Conservation (phyloP, 2,888 invertebrate genomes). For the Helleia helle region DNA sequence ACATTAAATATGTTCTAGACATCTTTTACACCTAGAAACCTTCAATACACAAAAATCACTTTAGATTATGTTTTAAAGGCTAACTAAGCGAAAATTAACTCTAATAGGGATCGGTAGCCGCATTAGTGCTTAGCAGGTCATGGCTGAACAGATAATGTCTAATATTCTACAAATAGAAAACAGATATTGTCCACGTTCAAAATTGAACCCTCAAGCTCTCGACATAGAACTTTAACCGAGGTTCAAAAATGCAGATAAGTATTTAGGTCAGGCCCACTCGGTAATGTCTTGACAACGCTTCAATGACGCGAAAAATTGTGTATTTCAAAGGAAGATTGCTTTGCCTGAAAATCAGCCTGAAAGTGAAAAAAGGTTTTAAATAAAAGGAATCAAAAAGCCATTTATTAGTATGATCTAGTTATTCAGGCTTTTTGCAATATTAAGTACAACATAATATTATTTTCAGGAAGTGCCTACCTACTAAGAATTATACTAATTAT, state of each 20-base stretch:
- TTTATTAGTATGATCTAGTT: no score
- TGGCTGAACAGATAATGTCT: conserved; percentile 43
- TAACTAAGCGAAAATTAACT: conserved; percentile 41
- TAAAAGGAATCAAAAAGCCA: no score
- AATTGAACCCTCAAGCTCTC: conserved; percentile 24
- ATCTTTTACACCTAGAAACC: no score
- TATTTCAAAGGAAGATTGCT: conserved; percentile 51
- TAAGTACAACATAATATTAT: no score
- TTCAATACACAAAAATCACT: no score
- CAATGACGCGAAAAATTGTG: conserved; percentile 61
- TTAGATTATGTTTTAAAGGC: conserved; percentile 24
- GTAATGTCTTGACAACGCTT: conserved; percentile 64
- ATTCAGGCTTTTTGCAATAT: no score
- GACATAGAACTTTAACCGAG: conserved; percentile 13
- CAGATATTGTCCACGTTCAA: conserved; percentile 16
- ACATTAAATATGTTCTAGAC: no score
- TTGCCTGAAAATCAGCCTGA: conserved; percentile 32
- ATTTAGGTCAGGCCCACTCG: conserved; percentile 44
- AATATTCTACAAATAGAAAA: conserved; percentile 30
- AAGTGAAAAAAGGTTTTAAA: no score
- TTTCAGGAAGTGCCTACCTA: no score
- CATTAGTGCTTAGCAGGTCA: conserved; percentile 52
- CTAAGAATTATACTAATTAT: no score
- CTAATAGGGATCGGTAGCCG: conserved; percentile 37
- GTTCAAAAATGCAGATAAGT: conserved; percentile 33